Evolutionary conservation across 2,888 invertebrate species (phyloP), one percentile per base, ranked within the genome.

Genomic region (Hesperia comma): DNA sequence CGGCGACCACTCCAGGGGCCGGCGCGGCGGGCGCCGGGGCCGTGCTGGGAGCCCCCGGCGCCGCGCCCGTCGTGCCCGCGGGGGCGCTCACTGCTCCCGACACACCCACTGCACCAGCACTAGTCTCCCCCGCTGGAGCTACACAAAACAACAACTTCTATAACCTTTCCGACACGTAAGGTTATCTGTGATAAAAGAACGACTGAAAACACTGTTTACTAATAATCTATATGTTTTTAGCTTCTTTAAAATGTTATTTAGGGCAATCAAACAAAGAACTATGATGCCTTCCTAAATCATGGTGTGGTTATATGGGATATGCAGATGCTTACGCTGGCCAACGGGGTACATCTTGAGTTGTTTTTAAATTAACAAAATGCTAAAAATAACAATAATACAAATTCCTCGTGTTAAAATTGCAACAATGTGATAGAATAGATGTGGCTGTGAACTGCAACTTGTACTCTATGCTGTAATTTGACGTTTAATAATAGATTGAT

Each of bases 61-160:
- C 88, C 75, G 88, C 86, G 78, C 88, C 93, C 68, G 94, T 91
- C 72, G 94, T 93, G 81, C 93, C 94, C 74, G 94, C 92, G 79
- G 88, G 94, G 78, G 95, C 93, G 80, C 94, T 95, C 84, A 94
- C 94, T 85, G 90, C 82, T 63, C 85, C 87, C 70, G 88, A 77
- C 74, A 87, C 90, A 78, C 88, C 83, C 75, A 90, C 90, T 69
- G 90, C 85, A 72, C 87, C 87, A 75, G 85, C 84, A 78, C 89
- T 92, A 77, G 92, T 88, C 85, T 92, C 92, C 91, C 92, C 92
- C 88, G 92, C 88, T 90, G 92, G 90, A 89, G 90, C 92, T 92
- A 71, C 57, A 63, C 32, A 60, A 46, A 68, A 53, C 51, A 66
- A 69, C 55, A 33, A 63, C 46, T 40, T 26, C 2, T 51, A 2